Evolutionary conservation across 2,888 invertebrate species (phyloP), one percentile per base, ranked within the genome.

Genomic region (Onchidella celtica): DNA sequence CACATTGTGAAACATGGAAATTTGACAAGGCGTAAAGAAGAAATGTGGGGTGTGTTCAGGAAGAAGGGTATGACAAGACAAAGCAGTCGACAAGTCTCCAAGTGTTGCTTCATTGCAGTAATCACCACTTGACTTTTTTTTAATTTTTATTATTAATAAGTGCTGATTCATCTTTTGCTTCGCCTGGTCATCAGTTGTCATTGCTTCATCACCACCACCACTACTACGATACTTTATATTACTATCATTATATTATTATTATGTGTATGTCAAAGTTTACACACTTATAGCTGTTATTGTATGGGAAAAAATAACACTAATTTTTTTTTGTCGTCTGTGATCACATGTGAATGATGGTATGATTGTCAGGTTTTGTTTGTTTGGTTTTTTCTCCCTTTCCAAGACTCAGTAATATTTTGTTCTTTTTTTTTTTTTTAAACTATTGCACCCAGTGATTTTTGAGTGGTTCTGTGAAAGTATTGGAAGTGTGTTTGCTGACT

Each of bases 161-260:
- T 75, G 77, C 36, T 68, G 68, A 68, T 24, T 78, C 78, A 57
- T 69, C 34, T 59, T n/a, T n/a, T n/a, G n/a, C n/a, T n/a, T n/a
- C n/a, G n/a, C n/a, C n/a, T n/a, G n/a, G n/a, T n/a, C n/a, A n/a
- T n/a, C n/a, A n/a, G n/a, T n/a, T n/a, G n/a, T n/a, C n/a, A n/a
- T n/a, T n/a, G n/a, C n/a, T n/a, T 59, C 63, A 29, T 38, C 36
- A 69, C 24, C 29, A 61, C 47, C 32, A 79, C 21, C n/a, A 70
- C 36, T 61, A 70, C 24, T 75, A 75, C 61, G 27, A 40, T 61
- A 38, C 63, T 70, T 70, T 73, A 24, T 73, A 73, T 38, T 59
- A 59, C 34, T 59, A 73, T 59, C 59, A 73, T 73, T 72, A n/a
- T 68, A 69, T 36, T 68, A 34, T 69, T 27, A 29, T 57, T 14